Evolutionary conservation across 37 sponge, comb jelly and placozoan species (phyloP).

Genomic region (Amphimedon queenslandica): DNA sequence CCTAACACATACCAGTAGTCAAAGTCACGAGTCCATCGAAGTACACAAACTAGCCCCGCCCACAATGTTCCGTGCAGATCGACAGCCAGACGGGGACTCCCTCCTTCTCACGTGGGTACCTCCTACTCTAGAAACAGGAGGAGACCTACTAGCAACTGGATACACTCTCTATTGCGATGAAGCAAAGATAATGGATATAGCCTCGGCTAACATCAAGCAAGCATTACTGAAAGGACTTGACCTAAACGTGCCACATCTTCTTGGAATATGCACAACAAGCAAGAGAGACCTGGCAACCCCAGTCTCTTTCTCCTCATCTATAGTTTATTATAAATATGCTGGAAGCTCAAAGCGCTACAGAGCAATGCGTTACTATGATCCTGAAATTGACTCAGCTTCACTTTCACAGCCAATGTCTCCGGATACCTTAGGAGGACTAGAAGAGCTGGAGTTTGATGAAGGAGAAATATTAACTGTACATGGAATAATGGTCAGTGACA

Average conservation of each 20-base stretch:
- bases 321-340: not conserved
- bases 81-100: not conserved
- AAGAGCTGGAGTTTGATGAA: constrained; percentile 52
- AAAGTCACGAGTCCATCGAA: no score
- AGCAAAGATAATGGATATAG: not conserved
- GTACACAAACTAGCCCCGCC: not conserved
- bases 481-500: constrained; percentile 50
- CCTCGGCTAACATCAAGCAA: not conserved
- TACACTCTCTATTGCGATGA: constrained; percentile 26
- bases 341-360: constrained; percentile 16
- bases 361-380: constrained; percentile 53
- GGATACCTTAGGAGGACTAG: no score
- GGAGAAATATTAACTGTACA: constrained; percentile 55
- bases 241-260: not conserved
- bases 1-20: no score
- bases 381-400: constrained; percentile 39
- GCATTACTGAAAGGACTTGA: not conserved
- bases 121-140: constrained; percentile 4
- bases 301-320: no score
- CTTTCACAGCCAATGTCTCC: no score
- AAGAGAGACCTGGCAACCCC: not conserved
- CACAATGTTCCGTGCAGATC: not conserved
- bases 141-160: constrained; percentile 22
- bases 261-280: constrained; percentile 14
- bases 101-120: constrained; percentile 36